Evolutionary conservation across 2,113 vertebrate genomes (phyloP), one percentile per base, ranked within the genome.

Genomic region (Neolamprologus falcicula): DNA sequence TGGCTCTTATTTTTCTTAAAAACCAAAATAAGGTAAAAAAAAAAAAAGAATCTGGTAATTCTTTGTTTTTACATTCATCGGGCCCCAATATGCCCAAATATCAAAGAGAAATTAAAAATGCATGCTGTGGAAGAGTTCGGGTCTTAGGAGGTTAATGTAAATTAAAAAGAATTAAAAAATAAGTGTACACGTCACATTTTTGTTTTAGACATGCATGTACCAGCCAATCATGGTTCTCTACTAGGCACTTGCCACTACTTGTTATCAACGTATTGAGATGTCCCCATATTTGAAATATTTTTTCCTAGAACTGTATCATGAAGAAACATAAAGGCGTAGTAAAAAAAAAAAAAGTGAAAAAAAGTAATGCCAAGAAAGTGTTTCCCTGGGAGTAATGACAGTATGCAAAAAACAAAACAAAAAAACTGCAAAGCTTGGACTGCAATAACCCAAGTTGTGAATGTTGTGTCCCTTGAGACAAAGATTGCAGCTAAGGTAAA

Each of bases 51-150:
- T 21, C 1, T 55, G 2, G 21, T 55, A 55, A 55, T 55, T 55
- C 53, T 55, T 55, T 55, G 21, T 55, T 13, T 13, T 55, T 24
- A 55, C 53, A 24, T 24, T 7, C 53, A 54, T 4, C 6, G 2
- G 6, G 53, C n/a, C 21, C 21, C 53, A 13, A 55, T 55, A 7
- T 7, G 21, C 53, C 21, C 53, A 55, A 55, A 24, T 55, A 55
- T 55, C 53, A 55, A 55, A 55, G 2, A 24, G 53, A 55, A 55
- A 55, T 55, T 3, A 55, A 55, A 55, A 55, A 55, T 55, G 11
- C 53, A 24, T 55, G 53, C 53, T 0, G 11, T 24, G 53, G 53
- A 55, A 55, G 53, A 24, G 53, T 55, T 55, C 1, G 1, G 2
- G 21, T 24, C 11, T 24, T 24, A 55, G 53, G 53, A 55, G 0